Evolutionary conservation across 1,140 invertebrate genomes (phyloP), one percentile per base, ranked within the genome.

Genomic region (Schlechtendalia chinensis): DNA sequence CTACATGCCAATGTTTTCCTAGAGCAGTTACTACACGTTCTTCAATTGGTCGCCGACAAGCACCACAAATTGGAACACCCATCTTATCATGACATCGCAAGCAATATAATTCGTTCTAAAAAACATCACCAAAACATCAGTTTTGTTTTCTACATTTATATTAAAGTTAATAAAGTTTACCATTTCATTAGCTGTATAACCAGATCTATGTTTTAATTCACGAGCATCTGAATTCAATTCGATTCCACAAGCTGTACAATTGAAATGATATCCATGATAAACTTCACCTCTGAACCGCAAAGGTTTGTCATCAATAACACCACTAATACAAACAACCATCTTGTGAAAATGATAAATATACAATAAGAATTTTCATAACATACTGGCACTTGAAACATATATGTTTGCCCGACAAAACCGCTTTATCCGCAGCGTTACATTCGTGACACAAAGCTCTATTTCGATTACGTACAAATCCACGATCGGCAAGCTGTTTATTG

Each of bases 1-100:
- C 98, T 19, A 99, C 97, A 88, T 99, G 98, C 97, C 97, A 99
- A 85, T 99, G 95, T 87, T 99, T 99, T 8, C 97, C 96, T n/a
- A 98, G 86, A 22, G 97, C 97, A 29, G 96, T 98, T 10, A 98
- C 96, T 19, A 98, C 96, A 65, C 97, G 89, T 86, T 98, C 97
- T 86, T 98, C 96, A 82, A 98, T 97, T 1, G 96, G 96, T 24
- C 96, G 91, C 32, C 97, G 91, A 86, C 97, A 99, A 69, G 97
- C 97, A 50, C 97, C 97, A 87, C 97, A 99, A 83, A 99, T 99
- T 24, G 93, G 94, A 67, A 96, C 93, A 27, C 98, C 98, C 97
- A 99, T 99, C 88, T 99, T 99, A 85, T 99, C 98, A 86, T 99
- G 97, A 84, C 98, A 99, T 81, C 97, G 90, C 39, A 99, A 88